A percentile compares a stretch with the other conserved stretches of the same genome.
These are phyloP conservation scores for Lysandra bellargus DNA, from an alignment of 2,888 invertebrate genomes.

Conservation along the genomic window DNA sequence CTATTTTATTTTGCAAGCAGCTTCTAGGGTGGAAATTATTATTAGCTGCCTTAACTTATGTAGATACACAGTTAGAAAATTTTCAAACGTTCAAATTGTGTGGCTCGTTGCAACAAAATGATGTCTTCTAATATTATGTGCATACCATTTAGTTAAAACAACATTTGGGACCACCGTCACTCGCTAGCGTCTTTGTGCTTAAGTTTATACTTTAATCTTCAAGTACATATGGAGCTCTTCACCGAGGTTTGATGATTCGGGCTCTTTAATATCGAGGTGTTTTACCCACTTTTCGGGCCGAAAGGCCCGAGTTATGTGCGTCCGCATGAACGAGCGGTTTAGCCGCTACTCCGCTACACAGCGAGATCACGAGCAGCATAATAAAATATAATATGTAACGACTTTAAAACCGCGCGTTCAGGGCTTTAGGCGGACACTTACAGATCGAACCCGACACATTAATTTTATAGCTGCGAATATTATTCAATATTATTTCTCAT, in stretches of 20 bases:
- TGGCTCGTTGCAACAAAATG: background rate
- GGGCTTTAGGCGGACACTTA: too few species aligned
- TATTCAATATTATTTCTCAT: too few species aligned
- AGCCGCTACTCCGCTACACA: too few species aligned
- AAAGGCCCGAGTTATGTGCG: too few species aligned
- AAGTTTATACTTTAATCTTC: background rate
- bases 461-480: too few species aligned
- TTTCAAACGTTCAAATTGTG: background rate
- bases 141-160: background rate
- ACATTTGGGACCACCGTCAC: conserved; percentile 11
- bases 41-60: background rate
- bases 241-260: background rate
- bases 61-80: background rate
- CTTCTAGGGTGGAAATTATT: background rate
- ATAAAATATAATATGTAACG: too few species aligned
- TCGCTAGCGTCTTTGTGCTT: background rate
- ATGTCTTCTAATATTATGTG: background rate
- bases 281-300: background rate
- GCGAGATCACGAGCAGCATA: too few species aligned
- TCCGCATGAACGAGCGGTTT: too few species aligned
- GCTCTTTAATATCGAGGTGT: background rate
- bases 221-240: background rate
- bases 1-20: background rate
- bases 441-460: too few species aligned
- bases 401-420: too few species aligned